Evolutionary conservation across 1,140 invertebrate species (phyloP).

Genomic region (Lordiphosa stackelbergi): DNA sequence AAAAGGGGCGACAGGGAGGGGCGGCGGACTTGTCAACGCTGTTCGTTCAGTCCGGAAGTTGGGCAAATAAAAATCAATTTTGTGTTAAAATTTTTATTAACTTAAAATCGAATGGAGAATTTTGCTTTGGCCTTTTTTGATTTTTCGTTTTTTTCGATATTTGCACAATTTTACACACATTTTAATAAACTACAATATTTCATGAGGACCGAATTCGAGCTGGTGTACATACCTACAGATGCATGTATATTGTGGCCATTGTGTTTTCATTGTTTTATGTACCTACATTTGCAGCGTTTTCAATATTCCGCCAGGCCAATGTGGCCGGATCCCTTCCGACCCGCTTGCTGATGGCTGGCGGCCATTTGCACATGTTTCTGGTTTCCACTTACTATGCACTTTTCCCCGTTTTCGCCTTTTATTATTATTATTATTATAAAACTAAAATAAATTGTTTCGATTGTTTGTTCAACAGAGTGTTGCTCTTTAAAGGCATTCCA

Average conservation of each 20-base stretch:
- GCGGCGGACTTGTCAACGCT: background rate
- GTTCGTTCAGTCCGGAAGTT: slow-evolving; percentile 9
- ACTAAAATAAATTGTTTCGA: slow-evolving; percentile 54
- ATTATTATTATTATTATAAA: slow-evolving; percentile 44
- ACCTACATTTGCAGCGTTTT: slow-evolving; percentile 7
- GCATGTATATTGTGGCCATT: background rate
- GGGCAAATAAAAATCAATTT: slow-evolving; percentile 19
- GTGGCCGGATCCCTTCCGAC: slow-evolving; percentile 8
- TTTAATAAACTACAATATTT: slow-evolving; percentile 22
- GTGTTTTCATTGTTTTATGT: slow-evolving; percentile 11
- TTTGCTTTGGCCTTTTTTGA: slow-evolving; percentile 2
- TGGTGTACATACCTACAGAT: background rate
- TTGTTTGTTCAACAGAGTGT: slow-evolving; percentile 57
- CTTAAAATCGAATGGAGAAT: slow-evolving; percentile 17
- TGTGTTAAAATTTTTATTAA: slow-evolving; percentile 21
- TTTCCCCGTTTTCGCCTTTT: slow-evolving; percentile 14
- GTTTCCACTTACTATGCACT: slow-evolving; percentile 40
- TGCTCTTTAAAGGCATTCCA: slow-evolving; percentile 42
- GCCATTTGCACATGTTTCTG: slow-evolving; percentile 27
- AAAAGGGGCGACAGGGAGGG: background rate
- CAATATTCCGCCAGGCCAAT: slow-evolving; percentile 27
- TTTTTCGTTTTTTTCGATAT: slow-evolving; percentile 3
- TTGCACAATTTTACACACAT: slow-evolving; percentile 16
- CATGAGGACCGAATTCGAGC: background rate
- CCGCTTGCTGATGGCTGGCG: slow-evolving; percentile 11